phyloP scores from a whole-genome alignment of 2,113 vertebrate genomes.

The Rousettus leschenaultii region DNA sequence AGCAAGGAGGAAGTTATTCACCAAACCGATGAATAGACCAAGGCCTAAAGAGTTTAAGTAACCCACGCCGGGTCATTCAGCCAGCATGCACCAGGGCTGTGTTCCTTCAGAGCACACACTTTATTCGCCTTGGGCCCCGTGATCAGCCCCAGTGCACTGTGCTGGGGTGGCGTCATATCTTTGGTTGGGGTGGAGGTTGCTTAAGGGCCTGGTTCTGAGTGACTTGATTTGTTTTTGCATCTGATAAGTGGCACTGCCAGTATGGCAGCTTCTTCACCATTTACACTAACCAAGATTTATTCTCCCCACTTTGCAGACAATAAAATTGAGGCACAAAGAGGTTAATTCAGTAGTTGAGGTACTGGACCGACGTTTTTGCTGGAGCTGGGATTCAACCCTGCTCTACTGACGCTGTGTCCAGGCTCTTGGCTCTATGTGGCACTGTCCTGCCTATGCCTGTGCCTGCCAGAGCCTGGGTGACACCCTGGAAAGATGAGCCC shows the following conservation, averaged over 20 bases:
- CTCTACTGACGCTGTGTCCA: background rate
- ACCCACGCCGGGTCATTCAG: background rate
- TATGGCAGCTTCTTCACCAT: background rate
- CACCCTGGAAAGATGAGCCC: background rate
- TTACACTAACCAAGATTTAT: background rate
- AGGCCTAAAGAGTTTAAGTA: background rate
- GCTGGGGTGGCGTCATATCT: background rate
- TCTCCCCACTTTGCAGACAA: background rate
- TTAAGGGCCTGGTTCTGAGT: background rate
- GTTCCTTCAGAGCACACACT: background rate
- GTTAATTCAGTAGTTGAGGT: background rate
- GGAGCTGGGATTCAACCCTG: background rate
- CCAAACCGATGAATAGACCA: background rate
- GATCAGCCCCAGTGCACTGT: background rate
- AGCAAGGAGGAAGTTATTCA: background rate
- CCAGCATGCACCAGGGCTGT: background rate
- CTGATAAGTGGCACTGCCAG: background rate
- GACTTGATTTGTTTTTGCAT: background rate
- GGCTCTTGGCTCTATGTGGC: background rate
- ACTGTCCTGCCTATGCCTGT: background rate
- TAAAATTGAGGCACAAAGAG: background rate
- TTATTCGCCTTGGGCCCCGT: background rate
- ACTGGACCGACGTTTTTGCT: background rate
- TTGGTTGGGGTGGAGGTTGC: no score
- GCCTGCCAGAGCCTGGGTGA: fast-evolving